Percentiles rank a stretch among this genome's conserved stretches.
Conservation (phyloP, 2,797 vertebrate species). For the Cygnus olor region DNA sequence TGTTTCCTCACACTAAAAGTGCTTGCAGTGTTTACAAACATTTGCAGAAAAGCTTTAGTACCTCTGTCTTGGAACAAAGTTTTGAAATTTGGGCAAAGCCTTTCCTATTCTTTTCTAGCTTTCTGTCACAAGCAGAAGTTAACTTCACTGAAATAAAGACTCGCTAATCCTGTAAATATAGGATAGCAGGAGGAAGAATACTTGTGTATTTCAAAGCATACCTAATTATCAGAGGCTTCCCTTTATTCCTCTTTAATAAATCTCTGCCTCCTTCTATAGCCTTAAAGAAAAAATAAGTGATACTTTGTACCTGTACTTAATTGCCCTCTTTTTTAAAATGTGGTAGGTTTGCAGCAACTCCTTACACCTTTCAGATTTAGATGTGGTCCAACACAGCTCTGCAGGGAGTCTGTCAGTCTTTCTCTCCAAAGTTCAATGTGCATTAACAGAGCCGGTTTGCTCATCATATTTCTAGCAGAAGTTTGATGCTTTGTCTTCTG, state of each 20-base stretch:
- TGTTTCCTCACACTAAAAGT: background rate
- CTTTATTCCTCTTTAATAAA: background rate
- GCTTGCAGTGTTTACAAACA: background rate
- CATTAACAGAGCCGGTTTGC: background rate
- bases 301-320: background rate
- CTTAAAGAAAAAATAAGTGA: background rate
- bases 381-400: background rate
- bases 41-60: background rate
- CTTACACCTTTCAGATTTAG: background rate
- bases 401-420: background rate
- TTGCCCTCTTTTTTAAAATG: background rate
- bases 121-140: background rate
- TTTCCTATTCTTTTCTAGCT: background rate
- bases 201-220: background rate
- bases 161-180: background rate
- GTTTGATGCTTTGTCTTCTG: background rate
- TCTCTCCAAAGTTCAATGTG: background rate
- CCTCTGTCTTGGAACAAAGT: background rate
- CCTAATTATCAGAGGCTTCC: background rate
- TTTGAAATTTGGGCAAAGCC: background rate
- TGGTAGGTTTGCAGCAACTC: background rate
- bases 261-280: background rate
- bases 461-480: background rate
- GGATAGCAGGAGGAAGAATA: background rate
- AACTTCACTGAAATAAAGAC: background rate